Percentiles rank a stretch among this genome's conserved stretches.
These are phyloP conservation scores for Pammene fasciana DNA, from an alignment of 2,888 invertebrate species.

Conservation along the genomic window DNA sequence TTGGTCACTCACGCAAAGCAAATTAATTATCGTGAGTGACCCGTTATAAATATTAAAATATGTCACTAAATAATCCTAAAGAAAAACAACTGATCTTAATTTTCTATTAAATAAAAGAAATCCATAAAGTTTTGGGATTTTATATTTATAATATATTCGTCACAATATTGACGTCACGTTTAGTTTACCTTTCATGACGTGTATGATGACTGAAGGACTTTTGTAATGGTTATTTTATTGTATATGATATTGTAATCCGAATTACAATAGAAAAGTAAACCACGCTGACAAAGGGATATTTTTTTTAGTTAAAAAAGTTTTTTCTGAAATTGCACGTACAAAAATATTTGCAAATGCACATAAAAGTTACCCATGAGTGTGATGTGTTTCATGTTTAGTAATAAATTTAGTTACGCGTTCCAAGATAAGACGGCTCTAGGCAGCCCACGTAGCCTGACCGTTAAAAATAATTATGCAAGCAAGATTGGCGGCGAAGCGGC, in stretches of 20 bases:
- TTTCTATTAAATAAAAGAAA: no score
- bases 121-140: no score
- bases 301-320: not conserved
- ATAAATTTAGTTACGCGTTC: constrained; percentile 34
- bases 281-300: no score
- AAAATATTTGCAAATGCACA: constrained; percentile 6
- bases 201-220: not conserved
- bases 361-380: not conserved
- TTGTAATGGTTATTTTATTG: not conserved
- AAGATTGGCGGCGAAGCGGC: constrained; percentile 46
- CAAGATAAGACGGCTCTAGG: constrained; percentile 35
- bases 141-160: no score
- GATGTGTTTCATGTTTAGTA: constrained; percentile 33
- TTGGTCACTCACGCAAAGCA: no score
- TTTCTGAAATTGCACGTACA: not conserved
- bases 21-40: no score
- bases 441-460: constrained; percentile 50
- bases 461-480: constrained; percentile 75
- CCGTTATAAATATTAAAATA: no score
- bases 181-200: not conserved
- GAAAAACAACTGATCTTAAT: no score
- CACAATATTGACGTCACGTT: not conserved
- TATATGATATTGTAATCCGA: not conserved
- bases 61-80: no score
- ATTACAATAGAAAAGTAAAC: not conserved